phyloP scores from a whole-genome alignment of 2,888 invertebrate genomes.

The Cosmopolites sordidus region DNA sequence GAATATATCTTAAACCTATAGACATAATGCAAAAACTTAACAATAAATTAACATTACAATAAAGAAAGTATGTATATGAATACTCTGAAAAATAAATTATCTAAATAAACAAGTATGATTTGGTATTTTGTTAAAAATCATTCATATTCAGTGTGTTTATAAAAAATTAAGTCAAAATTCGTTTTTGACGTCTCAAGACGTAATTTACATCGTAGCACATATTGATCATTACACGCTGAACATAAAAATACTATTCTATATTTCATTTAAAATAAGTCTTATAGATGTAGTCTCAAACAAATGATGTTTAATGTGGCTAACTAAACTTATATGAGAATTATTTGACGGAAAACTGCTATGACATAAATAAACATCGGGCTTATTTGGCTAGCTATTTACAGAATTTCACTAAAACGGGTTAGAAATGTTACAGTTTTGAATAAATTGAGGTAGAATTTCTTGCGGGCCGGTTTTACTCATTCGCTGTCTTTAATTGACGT shows the following conservation, averaged over 20 bases:
- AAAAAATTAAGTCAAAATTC: constrained; percentile 4
- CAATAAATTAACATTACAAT: constrained; percentile 35
- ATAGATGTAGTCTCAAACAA: constrained; percentile 15
- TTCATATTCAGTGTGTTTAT: constrained; percentile 18
- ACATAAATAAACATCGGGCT: constrained; percentile 17
- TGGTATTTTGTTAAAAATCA: constrained; percentile 18
- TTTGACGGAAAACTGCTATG: constrained; percentile 15
- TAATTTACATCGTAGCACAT: neutral
- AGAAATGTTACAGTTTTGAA: constrained; percentile 7
- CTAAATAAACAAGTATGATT: constrained; percentile 26
- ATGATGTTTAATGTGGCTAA: constrained; percentile 8
- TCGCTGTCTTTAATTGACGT: no score
- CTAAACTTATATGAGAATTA: no score
- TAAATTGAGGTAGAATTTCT: constrained; percentile 15
- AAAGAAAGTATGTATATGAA: constrained; percentile 44
- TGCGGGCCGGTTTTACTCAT: no score
- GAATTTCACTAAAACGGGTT: constrained; percentile 5
- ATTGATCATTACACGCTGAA: constrained; percentile 13
- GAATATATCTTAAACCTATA: constrained; percentile 17
- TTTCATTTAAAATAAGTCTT: constrained; percentile 16
- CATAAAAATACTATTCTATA: constrained; percentile 20
- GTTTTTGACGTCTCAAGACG: no score
- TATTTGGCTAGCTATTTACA: constrained; percentile 9
- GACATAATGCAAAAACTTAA: constrained; percentile 29
- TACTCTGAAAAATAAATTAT: constrained; percentile 43